Conservation (phyloP, 2,888 invertebrate species). For the Callimorpha dominula region DNA sequence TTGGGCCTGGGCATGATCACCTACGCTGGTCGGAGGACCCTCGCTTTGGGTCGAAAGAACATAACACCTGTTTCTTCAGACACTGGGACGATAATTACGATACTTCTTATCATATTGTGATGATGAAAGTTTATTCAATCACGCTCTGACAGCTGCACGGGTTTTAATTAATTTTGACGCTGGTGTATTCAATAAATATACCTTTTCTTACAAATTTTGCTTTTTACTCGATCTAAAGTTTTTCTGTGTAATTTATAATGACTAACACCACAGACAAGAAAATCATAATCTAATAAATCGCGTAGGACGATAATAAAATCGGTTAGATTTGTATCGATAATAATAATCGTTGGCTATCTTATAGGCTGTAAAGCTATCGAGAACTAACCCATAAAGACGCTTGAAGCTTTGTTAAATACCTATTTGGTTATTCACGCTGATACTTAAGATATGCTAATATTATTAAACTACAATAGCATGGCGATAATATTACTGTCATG, state of each 20-base stretch:
- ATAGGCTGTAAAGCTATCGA: background rate
- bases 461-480: background rate
- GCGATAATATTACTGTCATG: background rate
- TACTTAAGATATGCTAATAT: background rate
- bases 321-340: background rate
- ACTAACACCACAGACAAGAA: background rate
- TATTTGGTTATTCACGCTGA: background rate
- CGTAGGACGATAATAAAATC: background rate
- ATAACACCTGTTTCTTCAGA: background rate
- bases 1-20: background rate
- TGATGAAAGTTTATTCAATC: background rate
- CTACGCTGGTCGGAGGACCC: background rate
- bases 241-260: too few species aligned
- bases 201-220: too few species aligned
- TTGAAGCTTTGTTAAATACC: background rate
- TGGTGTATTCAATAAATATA: too few species aligned
- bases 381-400: background rate
- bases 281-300: background rate
- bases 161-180: too few species aligned
- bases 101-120: background rate
- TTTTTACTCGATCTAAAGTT: too few species aligned
- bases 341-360: background rate
- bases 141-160: background rate
- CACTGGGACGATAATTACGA: background rate
- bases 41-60: background rate